These are phyloP conservation scores for Bradypodion pumilum DNA, from an alignment of 2,797 vertebrate genomes.

Conservation along the genomic window DNA sequence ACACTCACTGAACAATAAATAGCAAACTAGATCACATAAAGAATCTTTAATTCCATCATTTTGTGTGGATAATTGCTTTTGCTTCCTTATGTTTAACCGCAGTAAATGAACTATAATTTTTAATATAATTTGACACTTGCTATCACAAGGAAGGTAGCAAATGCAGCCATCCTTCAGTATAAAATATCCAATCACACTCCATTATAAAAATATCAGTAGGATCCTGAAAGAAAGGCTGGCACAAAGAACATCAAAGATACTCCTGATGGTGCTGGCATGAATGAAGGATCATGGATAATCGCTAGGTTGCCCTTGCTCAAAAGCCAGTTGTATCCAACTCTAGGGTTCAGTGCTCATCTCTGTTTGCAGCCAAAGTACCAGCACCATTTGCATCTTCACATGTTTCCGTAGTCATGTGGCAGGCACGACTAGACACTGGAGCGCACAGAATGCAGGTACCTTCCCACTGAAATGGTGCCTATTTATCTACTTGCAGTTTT, in stretches of 20 bases:
- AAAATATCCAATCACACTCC: conserved; percentile 1
- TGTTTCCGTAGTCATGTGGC: no score
- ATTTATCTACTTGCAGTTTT: no score
- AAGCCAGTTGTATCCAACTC: no score
- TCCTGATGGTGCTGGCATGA: neutral
- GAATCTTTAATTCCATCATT: conserved; percentile 80
- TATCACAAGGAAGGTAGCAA: conserved; percentile 72
- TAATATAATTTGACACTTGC: conserved; percentile 76
- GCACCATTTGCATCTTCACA: no score
- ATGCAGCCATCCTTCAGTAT: conserved; percentile 14
- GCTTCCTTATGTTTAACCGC: conserved; percentile 78
- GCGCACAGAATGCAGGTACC: no score
- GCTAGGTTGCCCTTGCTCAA: no score
- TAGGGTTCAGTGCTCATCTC: no score
- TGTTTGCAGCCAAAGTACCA: no score
- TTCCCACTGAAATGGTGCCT: no score
- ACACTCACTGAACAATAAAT: conserved; percentile 77
- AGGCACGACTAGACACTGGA: no score
- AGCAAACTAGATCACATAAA: conserved; percentile 74
- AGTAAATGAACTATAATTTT: conserved; percentile 80
- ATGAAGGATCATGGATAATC: neutral
- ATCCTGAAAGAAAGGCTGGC: neutral
- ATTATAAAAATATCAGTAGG: neutral
- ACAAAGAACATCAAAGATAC: neutral
- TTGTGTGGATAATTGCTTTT: conserved; percentile 80